A percentile compares a stretch with the other conserved stretches of the same genome.
Conservation (phyloP, 2,797 vertebrate species). For the Macropodus opercularis region DNA sequence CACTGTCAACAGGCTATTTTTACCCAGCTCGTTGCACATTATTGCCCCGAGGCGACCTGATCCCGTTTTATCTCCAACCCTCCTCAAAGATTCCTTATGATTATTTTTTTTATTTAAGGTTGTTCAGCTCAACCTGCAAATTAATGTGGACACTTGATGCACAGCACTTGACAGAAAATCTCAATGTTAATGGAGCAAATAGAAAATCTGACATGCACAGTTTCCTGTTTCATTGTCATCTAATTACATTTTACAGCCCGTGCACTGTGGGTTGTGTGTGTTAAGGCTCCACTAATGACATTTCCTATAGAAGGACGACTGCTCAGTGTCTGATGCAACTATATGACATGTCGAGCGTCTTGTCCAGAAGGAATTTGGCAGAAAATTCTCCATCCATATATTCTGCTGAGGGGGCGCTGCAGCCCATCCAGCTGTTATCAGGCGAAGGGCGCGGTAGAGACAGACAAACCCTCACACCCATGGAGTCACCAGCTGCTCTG, state of each 20-base stretch:
- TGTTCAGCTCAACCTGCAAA: constrained; percentile 5
- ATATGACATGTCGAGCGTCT: too few relatives aligned
- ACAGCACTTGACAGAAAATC: not conserved
- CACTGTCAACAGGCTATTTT: constrained; percentile 72
- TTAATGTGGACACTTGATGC: not conserved
- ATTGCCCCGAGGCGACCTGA: constrained; percentile 45
- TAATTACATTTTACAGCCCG: not conserved
- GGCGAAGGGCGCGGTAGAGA: too few relatives aligned
- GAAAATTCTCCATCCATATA: too few relatives aligned
- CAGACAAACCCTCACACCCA: too few relatives aligned
- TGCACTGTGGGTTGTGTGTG: too few relatives aligned
- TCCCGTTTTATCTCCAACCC: constrained; percentile 39
- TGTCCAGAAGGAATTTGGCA: too few relatives aligned
- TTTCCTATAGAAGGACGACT: too few relatives aligned
- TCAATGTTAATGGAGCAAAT: not conserved
- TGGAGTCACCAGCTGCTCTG: too few relatives aligned
- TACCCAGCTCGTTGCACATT: constrained; percentile 63
- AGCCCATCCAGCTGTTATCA: too few relatives aligned
- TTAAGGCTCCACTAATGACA: too few relatives aligned
- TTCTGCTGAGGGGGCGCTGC: too few relatives aligned
- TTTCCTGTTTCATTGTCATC: not conserved
- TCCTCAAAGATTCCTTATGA: constrained; percentile 35
- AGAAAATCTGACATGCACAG: not conserved
- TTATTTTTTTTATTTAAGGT: constrained; percentile 20
- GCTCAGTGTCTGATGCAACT: too few relatives aligned